Evolutionary conservation across 2,113 vertebrate species (phyloP).

Genomic region (Empidonax alnorum): DNA sequence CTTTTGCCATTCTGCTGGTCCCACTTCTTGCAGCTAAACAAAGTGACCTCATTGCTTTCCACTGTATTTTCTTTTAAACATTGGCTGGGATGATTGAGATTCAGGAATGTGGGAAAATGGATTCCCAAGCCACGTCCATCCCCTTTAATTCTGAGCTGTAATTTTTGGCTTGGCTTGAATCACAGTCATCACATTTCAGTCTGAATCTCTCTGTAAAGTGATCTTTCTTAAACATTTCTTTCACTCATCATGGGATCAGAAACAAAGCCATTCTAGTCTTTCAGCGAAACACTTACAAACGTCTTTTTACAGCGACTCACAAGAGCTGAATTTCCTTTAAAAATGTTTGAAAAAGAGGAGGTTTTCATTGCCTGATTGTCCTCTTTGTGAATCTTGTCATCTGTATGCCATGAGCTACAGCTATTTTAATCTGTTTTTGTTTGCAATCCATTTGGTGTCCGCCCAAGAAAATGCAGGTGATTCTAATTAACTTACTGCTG

Average conservation of each 20-base stretch:
- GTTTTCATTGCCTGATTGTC: conserved; percentile 85
- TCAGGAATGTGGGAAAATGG: conserved; percentile 84
- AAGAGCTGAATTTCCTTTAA: conserved; percentile 91
- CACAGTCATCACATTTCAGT: conserved; percentile 81
- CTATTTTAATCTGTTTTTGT: conserved; percentile 84
- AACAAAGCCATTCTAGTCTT: conserved; percentile 81
- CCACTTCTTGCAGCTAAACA: conserved; percentile 69
- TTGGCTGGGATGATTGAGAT: conserved; percentile 82
- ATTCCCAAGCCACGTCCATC: conserved; percentile 80
- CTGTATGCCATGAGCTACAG: conserved; percentile 90
- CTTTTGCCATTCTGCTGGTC: conserved; percentile 51
- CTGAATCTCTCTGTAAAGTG: conserved; percentile 81
- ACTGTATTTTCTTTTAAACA: conserved; percentile 77
- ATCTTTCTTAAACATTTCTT: conserved; percentile 85
- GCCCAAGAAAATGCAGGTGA: conserved; percentile 89
- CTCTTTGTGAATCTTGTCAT: conserved; percentile 91
- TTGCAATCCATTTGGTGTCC: conserved; percentile 83
- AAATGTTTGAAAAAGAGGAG: conserved; percentile 81
- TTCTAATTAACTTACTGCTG: conserved; percentile 86
- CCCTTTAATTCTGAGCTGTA: conserved; percentile 82
- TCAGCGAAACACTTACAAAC: conserved; percentile 83
- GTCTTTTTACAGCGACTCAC: conserved; percentile 78
- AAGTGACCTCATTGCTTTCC: conserved; percentile 84
- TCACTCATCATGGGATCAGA: conserved; percentile 86
- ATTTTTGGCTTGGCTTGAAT: conserved; percentile 87